Percentiles rank a stretch among this genome's conserved stretches.
These are phyloP conservation scores for Labeo calbasu DNA, from an alignment of 2,797 vertebrate genomes.

Conservation along the genomic window DNA sequence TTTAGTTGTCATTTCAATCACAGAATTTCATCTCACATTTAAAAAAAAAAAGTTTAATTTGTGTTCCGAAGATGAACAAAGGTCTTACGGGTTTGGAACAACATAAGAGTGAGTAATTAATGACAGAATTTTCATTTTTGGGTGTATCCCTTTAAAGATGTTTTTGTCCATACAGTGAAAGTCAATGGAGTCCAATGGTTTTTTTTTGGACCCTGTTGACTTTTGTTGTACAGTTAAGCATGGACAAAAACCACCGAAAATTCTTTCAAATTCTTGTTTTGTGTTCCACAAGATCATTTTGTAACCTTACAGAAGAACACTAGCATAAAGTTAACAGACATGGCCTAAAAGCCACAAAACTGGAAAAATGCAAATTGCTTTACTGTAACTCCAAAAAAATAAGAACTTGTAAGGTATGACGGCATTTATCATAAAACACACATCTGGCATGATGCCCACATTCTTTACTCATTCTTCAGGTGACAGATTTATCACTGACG, in stretches of 20 bases:
- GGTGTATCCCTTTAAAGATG: not conserved
- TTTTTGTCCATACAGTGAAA: not conserved
- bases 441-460: not conserved
- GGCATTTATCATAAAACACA: conserved; percentile 36
- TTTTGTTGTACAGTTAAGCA: not conserved
- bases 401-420: not conserved
- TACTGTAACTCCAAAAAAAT: not conserved
- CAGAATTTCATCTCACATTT: no score
- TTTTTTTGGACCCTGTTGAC: not conserved
- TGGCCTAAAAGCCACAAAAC: not conserved
- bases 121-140: no score
- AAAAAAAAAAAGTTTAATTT: no score
- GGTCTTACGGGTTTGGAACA: no score
- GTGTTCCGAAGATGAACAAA: no score
- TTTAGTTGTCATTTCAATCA: no score
- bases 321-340: not conserved
- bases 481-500: conserved; percentile 15
- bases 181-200: not conserved
- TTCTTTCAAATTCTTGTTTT: not conserved
- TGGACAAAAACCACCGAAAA: not conserved
- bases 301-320: not conserved
- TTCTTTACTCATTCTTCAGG: conserved; percentile 15
- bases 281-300: not conserved
- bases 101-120: no score
- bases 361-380: not conserved